Base-by-base conservation (phyloP, 2,113 vertebrate species). In the Typhlomys cinereus region DNA sequence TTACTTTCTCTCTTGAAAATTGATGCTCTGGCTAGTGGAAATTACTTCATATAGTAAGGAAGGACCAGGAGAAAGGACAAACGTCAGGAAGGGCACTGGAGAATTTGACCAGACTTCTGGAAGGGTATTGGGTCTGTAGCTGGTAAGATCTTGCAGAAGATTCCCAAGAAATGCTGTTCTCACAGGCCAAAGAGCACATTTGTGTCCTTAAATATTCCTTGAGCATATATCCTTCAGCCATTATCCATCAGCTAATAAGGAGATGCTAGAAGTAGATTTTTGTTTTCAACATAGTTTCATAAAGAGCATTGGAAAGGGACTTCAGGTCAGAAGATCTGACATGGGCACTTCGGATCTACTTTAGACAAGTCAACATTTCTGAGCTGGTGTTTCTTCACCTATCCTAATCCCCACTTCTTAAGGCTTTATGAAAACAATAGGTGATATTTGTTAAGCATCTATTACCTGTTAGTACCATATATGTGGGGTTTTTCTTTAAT, bases 241-340 rank as follows among this genome's bases (percentile, higher is more conserved):
- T 59, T 34, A 50, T 23, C 48, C 20, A 71, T 61, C n/a, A 31
- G 1, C 61, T 88, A 44, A 29, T 20, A 50, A 78, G 20, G 44
- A 50, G 59, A 80, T 62, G 20, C 2, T 17, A n/a, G 62, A 70
- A 27, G 25, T 20, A 50, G 44, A 57, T 25, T 66, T 91, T 69
- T n/a, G n/a, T n/a, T 62, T 84, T 59, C 21, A 89, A 85, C 73
- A 46, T 46, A 79, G 12, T 25, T 85, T 91, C 80, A 5, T 34
- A 52, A 92, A 85, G 36, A 34, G 5, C 17, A 12, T 57, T 34
- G 20, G 10, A 41, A 85, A 85, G 18, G 20, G 3, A 25, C 39
- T 84, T 84, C 31, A 23, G 44, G 27, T 71, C 20, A 39, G n/a
- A 57, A 39, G 7, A 31, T 18, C 29, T n/a, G 7, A 8, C 36